Evolutionary conservation across 2,797 vertebrate genomes (phyloP).

Genomic region (Octomys mimax): DNA sequence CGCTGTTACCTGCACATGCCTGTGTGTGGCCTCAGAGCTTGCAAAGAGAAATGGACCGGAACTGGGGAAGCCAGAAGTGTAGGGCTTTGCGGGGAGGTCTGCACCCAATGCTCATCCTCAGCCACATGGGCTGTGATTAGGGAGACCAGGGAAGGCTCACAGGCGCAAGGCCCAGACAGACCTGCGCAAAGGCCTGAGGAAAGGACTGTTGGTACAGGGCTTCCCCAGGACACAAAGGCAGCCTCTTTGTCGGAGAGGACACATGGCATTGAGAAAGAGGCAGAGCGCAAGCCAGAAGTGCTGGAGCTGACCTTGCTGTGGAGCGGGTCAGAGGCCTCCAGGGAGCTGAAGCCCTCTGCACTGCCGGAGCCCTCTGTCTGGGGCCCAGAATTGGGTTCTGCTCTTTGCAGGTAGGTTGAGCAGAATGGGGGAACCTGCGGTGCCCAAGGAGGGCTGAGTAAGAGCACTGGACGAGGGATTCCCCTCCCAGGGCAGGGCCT

Average conservation of each 20-base stretch:
- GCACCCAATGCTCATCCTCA: neutral
- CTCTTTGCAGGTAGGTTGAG: neutral
- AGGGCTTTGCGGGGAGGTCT: neutral
- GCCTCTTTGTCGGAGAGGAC: neutral
- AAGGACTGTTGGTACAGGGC: neutral
- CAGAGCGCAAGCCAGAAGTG: neutral
- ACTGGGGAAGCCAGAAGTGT: too few relatives aligned
- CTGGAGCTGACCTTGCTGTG: neutral
- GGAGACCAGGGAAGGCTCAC: neutral
- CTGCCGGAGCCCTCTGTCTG: neutral
- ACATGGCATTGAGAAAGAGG: fast-evolving
- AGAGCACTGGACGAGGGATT: neutral
- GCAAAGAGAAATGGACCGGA: too few relatives aligned
- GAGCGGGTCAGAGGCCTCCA: neutral
- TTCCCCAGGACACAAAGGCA: fast-evolving
- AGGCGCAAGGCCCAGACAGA: neutral
- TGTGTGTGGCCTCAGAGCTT: neutral
- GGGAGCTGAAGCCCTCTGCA: neutral
- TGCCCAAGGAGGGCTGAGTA: neutral
- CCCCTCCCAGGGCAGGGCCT: neutral
- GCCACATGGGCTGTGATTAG: too few relatives aligned
- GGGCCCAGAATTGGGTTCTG: neutral
- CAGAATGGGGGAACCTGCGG: neutral
- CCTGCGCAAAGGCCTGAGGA: neutral
- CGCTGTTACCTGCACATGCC: too few relatives aligned